phyloP scores from a whole-genome alignment of 1,140 invertebrate genomes.

The Ceratitis capitata region DNA sequence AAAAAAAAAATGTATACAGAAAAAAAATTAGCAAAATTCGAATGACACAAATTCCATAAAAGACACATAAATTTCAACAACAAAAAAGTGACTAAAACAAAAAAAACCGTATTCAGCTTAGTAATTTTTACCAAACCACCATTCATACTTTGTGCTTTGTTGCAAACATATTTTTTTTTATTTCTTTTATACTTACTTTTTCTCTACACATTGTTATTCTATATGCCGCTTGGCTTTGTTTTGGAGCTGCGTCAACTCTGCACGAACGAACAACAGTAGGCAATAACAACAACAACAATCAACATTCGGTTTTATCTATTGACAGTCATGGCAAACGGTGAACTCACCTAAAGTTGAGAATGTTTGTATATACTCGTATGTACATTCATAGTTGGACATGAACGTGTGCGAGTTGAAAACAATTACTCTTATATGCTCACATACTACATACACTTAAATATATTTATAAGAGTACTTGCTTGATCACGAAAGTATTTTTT shows the following conservation, averaged over 20 bases:
- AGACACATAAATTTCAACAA: background rate
- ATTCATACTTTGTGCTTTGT: background rate
- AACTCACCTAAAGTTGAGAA: background rate
- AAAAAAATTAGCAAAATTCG: conserved; percentile 22
- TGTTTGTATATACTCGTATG: background rate
- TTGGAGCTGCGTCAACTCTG: background rate
- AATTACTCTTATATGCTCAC: background rate
- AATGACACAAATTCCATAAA: conserved; percentile 34
- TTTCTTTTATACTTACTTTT: background rate
- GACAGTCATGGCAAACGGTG: background rate
- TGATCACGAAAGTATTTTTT: background rate
- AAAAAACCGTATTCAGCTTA: background rate
- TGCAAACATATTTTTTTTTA: background rate
- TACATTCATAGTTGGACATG: background rate
- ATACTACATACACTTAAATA: background rate
- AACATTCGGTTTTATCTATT: background rate
- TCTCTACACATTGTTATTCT: background rate
- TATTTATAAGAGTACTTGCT: background rate
- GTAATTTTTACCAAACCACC: background rate
- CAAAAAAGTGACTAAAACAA: background rate
- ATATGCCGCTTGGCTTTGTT: background rate
- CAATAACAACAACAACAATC: background rate
- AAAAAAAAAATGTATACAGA: background rate
- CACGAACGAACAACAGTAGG: background rate
- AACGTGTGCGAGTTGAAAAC: background rate